Evolutionary conservation across 53 echinoderm and acorn worm genomes (phyloP), one percentile per base, ranked within the genome.

Genomic region (Astropecten irregularis): DNA sequence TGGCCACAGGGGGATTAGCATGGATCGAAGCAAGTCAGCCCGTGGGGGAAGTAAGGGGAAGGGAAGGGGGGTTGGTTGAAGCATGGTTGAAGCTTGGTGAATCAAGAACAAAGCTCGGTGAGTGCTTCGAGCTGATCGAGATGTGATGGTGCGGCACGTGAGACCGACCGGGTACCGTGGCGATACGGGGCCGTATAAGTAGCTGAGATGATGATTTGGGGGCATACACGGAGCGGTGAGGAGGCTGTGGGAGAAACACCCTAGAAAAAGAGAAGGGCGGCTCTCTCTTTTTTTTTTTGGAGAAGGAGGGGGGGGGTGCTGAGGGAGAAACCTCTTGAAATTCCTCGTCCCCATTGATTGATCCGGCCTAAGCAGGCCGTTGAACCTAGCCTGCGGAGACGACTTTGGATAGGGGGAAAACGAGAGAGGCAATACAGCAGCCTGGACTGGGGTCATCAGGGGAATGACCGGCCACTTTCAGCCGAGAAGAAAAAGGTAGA

Each of bases 331-430:
- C 73, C 54, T 53, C 73, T 73, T 55, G 73, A 54, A 73, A 73
- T 73, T 73, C 73, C 73, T 73, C 73, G 73, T 54, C 73, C 73
- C 73, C 73, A 73, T 73, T 73, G 36, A 73, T 73, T 73, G 73
- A 54, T 73, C 73, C 52, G 73, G 52, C 22, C 52, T 73, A 53
- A 73, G 73, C 73, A 73, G 73, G 73, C 73, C 73, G 73, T 73
- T 73, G 73, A 73, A 73, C 73, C 73, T 73, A 54, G 73, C 73
- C 73, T 73, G 21, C n/a, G 73, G 73, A 73, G 73, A 29, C 19
- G 73, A 54, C 52, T 66, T 20, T 14, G 40, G 21, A 20, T 16
- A n/a, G 54, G 34, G n/a, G n/a, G n/a, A 51, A 30, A 35, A n/a
- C n/a, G 54, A 54, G 20, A 16, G 37, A 36, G 73, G 52, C 73